These are phyloP conservation scores for Dasypolia templi DNA, from an alignment of 2,888 invertebrate species.

Conservation along the genomic window DNA sequence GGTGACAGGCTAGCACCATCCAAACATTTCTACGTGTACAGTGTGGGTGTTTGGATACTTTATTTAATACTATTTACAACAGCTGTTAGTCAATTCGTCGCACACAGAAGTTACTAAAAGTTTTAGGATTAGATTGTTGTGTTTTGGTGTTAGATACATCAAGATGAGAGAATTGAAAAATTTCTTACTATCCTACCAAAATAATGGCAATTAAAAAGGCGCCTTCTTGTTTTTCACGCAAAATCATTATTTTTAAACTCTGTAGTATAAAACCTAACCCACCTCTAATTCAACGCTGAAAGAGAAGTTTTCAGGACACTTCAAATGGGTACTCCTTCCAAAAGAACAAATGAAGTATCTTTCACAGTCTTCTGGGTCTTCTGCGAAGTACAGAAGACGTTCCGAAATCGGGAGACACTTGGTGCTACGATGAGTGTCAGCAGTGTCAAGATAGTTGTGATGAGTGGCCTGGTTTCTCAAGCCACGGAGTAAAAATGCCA, in stretches of 20 bases:
- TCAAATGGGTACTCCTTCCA: neutral
- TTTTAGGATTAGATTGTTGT: too few relatives aligned
- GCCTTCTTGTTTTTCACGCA: neutral
- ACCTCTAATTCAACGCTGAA: slow-evolving; percentile 35
- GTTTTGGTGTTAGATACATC: too few relatives aligned
- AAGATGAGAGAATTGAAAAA: too few relatives aligned
- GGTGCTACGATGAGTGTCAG: too few relatives aligned
- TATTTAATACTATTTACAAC: too few relatives aligned
- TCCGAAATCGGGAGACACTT: neutral
- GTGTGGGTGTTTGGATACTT: too few relatives aligned
- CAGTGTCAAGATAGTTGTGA: rapidly evolving
- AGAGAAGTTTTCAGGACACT: slow-evolving; percentile 30
- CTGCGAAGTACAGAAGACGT: neutral
- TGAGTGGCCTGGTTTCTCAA: rapidly evolving
- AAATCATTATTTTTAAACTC: neutral
- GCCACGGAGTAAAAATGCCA: neutral
- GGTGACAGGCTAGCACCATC: too few relatives aligned
- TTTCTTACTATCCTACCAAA: too few relatives aligned
- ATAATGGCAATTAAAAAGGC: too few relatives aligned
- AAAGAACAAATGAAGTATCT: slow-evolving; percentile 45
- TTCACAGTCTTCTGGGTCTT: slow-evolving; percentile 33
- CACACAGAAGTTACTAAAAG: too few relatives aligned
- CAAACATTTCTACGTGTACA: too few relatives aligned
- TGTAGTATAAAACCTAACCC: neutral
- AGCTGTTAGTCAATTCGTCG: too few relatives aligned